phyloP scores from a whole-genome alignment of 2,888 invertebrate species.

The Odontocolon sp. region DNA sequence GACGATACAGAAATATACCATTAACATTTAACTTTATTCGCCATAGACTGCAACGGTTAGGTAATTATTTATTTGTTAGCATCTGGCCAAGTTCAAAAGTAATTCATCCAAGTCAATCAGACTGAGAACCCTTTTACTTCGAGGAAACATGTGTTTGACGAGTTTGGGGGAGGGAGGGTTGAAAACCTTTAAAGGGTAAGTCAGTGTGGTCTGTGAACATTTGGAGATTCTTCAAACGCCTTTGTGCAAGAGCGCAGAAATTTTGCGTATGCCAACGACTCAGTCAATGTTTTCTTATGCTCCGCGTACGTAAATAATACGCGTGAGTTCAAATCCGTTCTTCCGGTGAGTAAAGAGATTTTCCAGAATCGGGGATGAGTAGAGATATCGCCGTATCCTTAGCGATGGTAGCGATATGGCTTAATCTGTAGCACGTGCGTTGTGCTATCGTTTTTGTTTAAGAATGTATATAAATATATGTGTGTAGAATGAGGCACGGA shows the following conservation, averaged over 20 bases:
- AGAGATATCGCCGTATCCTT: constrained; percentile 4
- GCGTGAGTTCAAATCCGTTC: constrained; percentile 38
- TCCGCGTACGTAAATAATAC: constrained; percentile 7
- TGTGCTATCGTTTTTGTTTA: constrained; percentile 11
- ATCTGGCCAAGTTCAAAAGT: too few relatives aligned
- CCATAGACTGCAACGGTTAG: too few relatives aligned
- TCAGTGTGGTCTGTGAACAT: constrained; percentile 6
- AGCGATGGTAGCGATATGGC: constrained; percentile 19
- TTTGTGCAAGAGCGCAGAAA: constrained; percentile 22
- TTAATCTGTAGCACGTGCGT: constrained; percentile 48
- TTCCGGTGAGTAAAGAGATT: constrained; percentile 49
- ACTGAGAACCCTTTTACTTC: constrained; percentile 24
- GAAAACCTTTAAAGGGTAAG: constrained; percentile 37
- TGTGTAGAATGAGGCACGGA: neutral
- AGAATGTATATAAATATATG: constrained; percentile 34
- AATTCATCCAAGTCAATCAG: neutral
- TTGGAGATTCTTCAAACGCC: constrained; percentile 44
- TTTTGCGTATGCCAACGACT: constrained; percentile 15
- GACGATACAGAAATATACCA: too few relatives aligned
- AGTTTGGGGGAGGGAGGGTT: neutral
- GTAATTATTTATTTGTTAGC: too few relatives aligned
- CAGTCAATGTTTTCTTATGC: constrained; percentile 32
- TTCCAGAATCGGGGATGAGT: constrained; percentile 50
- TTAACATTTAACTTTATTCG: too few relatives aligned
- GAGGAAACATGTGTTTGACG: constrained; percentile 4